Base-by-base conservation (phyloP, 2,797 vertebrate species). In the Mallotus villosus region DNA sequence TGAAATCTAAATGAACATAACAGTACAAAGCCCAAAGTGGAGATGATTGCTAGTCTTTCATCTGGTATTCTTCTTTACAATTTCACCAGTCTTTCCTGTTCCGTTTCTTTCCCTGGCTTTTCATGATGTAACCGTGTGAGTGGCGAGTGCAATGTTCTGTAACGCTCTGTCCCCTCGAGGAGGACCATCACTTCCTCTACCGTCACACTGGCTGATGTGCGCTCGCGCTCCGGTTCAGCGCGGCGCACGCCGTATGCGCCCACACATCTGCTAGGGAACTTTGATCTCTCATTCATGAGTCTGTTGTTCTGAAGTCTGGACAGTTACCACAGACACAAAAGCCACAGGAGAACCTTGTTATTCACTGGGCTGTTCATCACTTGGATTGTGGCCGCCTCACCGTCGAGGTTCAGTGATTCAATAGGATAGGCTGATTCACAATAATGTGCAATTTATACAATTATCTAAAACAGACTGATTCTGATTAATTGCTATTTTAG, bases 51-150 rank as follows among this genome's bases (percentile, higher is more conserved):
- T 9, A 24, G 75, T 72, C 76, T 85, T 85, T 81, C 68, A 82
- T 87, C 73, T 77, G 9, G 41, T 58, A 6, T 21, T 2, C 1
- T 19, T 58, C 22, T 8, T 21, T 58, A 58, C 19, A 58, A 58
- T 70, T 75, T 55, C 68, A 78, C 60, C 73, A 69, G 41, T 46
- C 68, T 71, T 81, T 73, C 78, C 77, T 73, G 37, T 68, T 75
- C 74, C 78, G 74, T 73, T 63, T 72, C 29, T 46, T 70, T 80
- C 78, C 64, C 71, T 64, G 4, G 11, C 37, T 63, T 17, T 64
- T 63, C 22, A 80, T 89, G 86, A 89, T 88, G 87, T 66, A 87
- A 86, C 78, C 17, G 37, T 51, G 57, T 59, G 76, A 73, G 69
- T 74, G 63, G 77, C 67, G 73, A 77, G 73, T 80, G 86, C 77